Base-by-base conservation (phyloP, 2,888 invertebrate species). In the Protophormia terraenovae region DNA sequence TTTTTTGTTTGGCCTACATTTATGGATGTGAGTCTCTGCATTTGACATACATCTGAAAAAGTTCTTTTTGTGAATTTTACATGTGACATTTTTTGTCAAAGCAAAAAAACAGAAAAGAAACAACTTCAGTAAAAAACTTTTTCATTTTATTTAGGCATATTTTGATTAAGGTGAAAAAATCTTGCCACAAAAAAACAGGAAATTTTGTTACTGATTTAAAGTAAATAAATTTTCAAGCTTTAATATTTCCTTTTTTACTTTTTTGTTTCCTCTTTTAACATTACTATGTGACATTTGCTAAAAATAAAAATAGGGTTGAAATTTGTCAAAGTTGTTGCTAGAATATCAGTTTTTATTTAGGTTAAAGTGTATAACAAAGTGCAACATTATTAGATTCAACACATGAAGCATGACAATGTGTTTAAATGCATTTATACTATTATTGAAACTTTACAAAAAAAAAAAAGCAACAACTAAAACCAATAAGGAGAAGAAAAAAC, bases 341-440 rank as follows among this genome's bases (percentile, higher is more conserved):
- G 50, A 38, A 47, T 38, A 71, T 50, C 69, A 71, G 47, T 71
- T 71, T n/a, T n/a, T 71, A 71, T 78, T 78, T 62, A 22, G 78
- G 69, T 78, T 78, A 80, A 73, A 80, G 73, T 27, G 55, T 45
- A 73, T 35, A 58, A 38, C 73, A 72, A 64, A 66, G 72, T 73
- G 45, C 32, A 55, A 66, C 55, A 35, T 73, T 73, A 81, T 81
- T 81, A 75, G 55, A 50, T 73, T 45, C 50, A 75, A 60, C 73
- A 75, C 50, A 75, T 67, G 67, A 73, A 81, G 80, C 80, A 81
- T 81, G 73, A 81, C 78, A 82, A 72, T 69, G 62, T 78, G 50
- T 73, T 75, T 29, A 35, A 67, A 72, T 58, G 58, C 38, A 58
- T 55, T 82, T 67, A 41, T 38, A 41, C 72, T 66, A 16, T 75